These are phyloP conservation scores for Hyles vespertilio DNA, from an alignment of 1,140 invertebrate genomes.

Conservation along the genomic window DNA sequence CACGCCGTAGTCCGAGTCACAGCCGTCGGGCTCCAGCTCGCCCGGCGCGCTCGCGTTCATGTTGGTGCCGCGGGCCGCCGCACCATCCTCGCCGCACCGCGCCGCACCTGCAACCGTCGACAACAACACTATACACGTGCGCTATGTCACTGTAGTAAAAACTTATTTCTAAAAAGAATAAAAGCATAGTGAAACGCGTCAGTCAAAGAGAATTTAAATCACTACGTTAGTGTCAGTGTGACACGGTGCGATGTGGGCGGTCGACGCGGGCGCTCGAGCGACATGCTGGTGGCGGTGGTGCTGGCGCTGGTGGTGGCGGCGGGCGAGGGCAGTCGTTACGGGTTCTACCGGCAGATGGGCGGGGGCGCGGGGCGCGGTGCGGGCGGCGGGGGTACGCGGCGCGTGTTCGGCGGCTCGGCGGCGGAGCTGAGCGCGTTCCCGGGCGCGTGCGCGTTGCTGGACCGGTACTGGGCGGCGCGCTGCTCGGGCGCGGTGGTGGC, in stretches of 20 bases:
- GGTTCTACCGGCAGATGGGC: conserved; percentile 25
- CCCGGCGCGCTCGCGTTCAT: conserved; percentile 25
- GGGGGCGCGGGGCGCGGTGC: not conserved
- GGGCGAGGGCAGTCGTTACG: conserved; percentile 15
- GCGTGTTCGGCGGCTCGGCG: conserved; percentile 47
- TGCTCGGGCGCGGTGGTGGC: conserved; percentile 46
- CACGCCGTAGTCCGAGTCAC: conserved; percentile 68
- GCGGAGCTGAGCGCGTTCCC: conserved; percentile 27
- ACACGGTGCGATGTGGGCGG: not conserved
- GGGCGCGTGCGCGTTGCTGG: conserved; percentile 41
- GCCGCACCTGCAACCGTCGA: conserved; percentile 20
- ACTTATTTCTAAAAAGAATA: too few species aligned
- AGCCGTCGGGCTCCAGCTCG: conserved; percentile 44
- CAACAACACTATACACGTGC: conserved; percentile 2
- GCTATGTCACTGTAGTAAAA: not conserved
- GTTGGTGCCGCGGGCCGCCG: conserved; percentile 2
- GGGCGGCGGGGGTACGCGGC: conserved; percentile 21
- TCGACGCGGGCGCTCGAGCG: not conserved
- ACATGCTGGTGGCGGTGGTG: conserved; percentile 5
- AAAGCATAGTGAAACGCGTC: not conserved
- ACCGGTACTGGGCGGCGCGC: conserved; percentile 39
- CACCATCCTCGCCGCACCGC: conserved; percentile 11
- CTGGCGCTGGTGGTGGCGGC: conserved; percentile 8
- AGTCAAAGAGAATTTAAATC: too few species aligned
- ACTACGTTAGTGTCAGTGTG: not conserved